Evolutionary conservation across 2,888 invertebrate species (phyloP).

Genomic region (Ditula angustiorana): DNA sequence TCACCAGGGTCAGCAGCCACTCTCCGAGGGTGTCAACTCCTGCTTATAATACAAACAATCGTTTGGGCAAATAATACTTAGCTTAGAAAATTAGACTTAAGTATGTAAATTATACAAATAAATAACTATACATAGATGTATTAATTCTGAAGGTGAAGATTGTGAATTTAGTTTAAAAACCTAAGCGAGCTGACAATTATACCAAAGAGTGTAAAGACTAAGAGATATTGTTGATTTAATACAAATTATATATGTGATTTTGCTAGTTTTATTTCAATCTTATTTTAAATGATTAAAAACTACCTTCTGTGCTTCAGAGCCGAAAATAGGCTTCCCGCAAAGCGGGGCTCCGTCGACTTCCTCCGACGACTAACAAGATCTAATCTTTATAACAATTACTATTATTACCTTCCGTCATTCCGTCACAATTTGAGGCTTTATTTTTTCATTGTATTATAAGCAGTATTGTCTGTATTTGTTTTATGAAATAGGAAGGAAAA

Average conservation of each 20-base stretch:
- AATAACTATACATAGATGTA: conserved; percentile 67
- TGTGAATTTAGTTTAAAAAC: conserved; percentile 74
- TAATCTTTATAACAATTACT: too few relatives aligned
- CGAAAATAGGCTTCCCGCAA: too few relatives aligned
- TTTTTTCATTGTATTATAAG: too few relatives aligned
- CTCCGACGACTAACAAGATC: too few relatives aligned
- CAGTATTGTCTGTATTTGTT: too few relatives aligned
- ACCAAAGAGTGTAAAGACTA: conserved; percentile 84
- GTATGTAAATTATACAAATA: conserved; percentile 53
- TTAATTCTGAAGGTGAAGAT: conserved; percentile 63
- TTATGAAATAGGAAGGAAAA: too few relatives aligned
- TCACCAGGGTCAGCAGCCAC: conserved; percentile 76
- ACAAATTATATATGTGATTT: conserved; percentile 80
- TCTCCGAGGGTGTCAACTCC: conserved; percentile 71
- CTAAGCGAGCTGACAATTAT: conserved; percentile 78
- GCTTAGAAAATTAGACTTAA: conserved; percentile 46
- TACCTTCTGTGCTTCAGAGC: too few relatives aligned
- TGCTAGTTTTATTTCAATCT: conserved; percentile 61
- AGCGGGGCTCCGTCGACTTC: too few relatives aligned
- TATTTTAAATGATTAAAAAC: too few relatives aligned
- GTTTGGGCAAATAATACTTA: conserved; percentile 76
- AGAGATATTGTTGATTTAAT: conserved; percentile 84
- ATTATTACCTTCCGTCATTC: too few relatives aligned
- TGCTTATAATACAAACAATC: conserved; percentile 67
- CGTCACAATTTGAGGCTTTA: too few relatives aligned